phyloP scores from a whole-genome alignment of 2,888 invertebrate genomes.

The Masnerella sp. region DNA sequence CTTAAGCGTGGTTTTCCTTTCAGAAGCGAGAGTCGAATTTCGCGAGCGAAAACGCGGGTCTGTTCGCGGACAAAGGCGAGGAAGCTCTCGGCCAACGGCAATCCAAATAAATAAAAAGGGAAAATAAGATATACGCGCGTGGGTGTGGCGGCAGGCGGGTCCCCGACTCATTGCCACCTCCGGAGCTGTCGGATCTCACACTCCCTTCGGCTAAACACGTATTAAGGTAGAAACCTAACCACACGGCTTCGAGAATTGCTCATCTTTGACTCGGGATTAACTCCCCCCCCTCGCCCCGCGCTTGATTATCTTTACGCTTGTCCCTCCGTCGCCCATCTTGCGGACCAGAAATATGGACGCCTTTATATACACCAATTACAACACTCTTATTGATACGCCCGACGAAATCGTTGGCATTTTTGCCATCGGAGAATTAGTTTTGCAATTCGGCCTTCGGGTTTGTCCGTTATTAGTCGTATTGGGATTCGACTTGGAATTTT shows the following conservation, averaged over 20 bases:
- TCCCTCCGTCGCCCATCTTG: conserved; percentile 21
- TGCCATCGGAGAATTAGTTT: conserved; percentile 10
- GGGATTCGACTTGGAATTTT: no score
- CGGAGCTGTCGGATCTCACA: conserved; percentile 75
- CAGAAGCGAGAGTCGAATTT: no score
- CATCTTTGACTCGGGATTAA: conserved; percentile 57
- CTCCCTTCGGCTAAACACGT: conserved; percentile 64
- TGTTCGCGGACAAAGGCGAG: no score
- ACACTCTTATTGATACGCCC: conserved; percentile 14
- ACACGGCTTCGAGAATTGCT: conserved; percentile 59
- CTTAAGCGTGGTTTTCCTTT: no score
- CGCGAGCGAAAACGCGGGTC: no score
- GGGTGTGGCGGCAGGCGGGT: conserved; percentile 76
- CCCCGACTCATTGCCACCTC: conserved; percentile 75
- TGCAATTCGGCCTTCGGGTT: conserved; percentile 5
- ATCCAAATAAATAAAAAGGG: conserved; percentile 74
- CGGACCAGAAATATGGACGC: conserved; percentile 30
- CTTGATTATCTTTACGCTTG: conserved; percentile 33
- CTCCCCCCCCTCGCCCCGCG: conserved; percentile 23
- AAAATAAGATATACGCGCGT: conserved; percentile 68
- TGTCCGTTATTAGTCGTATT: no score
- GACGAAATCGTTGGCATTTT: conserved; percentile 19
- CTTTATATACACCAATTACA: conserved; percentile 30
- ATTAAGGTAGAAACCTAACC: conserved; percentile 60
- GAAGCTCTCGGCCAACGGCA: conserved; percentile 73